A percentile compares a stretch with the other conserved stretches of the same genome.
Evolutionary conservation across 2,888 invertebrate genomes (phyloP).

Genomic region (Patella depressa): DNA sequence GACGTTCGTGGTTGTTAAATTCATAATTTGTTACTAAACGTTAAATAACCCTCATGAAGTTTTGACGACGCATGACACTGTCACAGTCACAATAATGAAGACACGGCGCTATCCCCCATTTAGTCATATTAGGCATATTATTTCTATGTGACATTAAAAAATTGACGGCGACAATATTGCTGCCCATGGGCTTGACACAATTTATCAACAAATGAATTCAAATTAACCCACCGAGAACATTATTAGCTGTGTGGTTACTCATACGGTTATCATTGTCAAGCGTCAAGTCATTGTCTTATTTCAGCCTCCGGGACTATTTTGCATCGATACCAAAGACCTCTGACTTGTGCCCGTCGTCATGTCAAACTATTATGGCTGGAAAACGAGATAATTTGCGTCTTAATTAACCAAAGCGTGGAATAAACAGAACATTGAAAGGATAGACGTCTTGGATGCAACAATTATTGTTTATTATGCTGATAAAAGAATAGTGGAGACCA

Average conservation of each 20-base stretch:
- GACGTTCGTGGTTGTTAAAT: too few relatives aligned
- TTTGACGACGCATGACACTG: too few relatives aligned
- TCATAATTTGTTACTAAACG: too few relatives aligned
- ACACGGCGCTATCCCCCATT: too few relatives aligned
- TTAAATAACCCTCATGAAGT: too few relatives aligned
- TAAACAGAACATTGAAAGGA: background rate
- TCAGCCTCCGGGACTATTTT: background rate
- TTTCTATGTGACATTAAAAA: background rate
- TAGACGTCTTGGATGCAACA: background rate
- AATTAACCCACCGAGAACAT: conserved; percentile 8
- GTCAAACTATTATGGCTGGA: background rate
- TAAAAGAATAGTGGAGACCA: background rate
- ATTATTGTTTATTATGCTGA: background rate
- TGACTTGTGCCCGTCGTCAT: conserved; percentile 7
- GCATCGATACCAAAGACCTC: background rate
- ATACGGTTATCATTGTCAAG: background rate
- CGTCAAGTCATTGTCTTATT: background rate
- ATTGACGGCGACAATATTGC: background rate
- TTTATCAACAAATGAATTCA: conserved; percentile 10
- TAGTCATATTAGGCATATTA: background rate
- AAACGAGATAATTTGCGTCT: conserved; percentile 9
- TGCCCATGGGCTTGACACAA: conserved; percentile 6
- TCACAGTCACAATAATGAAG: too few relatives aligned
- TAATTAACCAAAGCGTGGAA: conserved; percentile 11
- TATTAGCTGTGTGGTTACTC: conserved; percentile 10